Evolutionary conservation across 2,888 invertebrate genomes (phyloP), one percentile per base, ranked within the genome.

Genomic region (Sceliomorpha sp.): DNA sequence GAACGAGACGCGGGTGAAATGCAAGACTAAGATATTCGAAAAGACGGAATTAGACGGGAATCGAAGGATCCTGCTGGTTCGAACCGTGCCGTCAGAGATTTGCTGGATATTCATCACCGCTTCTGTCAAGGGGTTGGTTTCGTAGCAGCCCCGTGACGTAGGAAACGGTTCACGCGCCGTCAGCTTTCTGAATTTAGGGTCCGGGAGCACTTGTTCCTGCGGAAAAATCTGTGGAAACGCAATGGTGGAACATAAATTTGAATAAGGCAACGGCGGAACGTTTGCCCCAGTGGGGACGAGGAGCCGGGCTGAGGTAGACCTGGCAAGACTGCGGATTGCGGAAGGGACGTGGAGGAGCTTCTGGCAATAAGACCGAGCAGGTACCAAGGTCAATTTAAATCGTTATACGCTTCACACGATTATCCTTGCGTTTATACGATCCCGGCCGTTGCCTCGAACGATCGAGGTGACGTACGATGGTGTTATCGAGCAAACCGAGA

Each of bases 121-220:
- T 68, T 75, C 76, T 70, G 76, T 79, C 77, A 75, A 78, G 75
- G 77, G 77, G 76, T 76, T 76, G 76, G 64, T 74, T 45, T 67
- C 59, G 56, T 55, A 64, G 70, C 45, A 51, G 64, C 62, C 60
- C 56, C 55, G 68, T 68, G 68, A 67, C 67, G 51, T 68, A 60
- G 59, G 70, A 71, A 74, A 72, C 72, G 70, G 48, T 78, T 76
- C 68, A 70, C 75, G 56, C 72, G 56, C 72, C 75, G 75, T 76
- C 74, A 69, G 68, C 68, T 74, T 73, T 68, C 73, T 72, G 73
- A 73, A 76, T 75, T 77, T 78, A 75, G 72, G 72, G 72, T 60
- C 67, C 55, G 51, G 53, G 42, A 51, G 63, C 47, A 34, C 66
- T 53, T 53, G 63, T 62, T 62, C 56, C 55, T 50, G 20, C 48